phyloP scores from a whole-genome alignment of 2,797 vertebrate species.

The Melanotaenia trifasciata region DNA sequence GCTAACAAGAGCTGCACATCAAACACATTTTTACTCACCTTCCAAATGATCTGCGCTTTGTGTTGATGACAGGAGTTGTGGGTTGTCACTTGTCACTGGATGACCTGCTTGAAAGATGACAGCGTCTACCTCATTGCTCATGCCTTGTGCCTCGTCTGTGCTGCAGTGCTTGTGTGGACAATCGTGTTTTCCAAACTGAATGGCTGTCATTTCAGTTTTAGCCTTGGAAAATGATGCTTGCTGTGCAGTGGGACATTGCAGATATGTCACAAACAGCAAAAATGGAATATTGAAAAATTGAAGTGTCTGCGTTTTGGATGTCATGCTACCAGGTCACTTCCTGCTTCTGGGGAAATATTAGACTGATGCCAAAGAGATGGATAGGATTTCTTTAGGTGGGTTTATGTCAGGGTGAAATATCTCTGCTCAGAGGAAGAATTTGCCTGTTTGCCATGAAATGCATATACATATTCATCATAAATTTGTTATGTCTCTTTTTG shows the following conservation, averaged over 20 bases:
- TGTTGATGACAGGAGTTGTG: slow-evolving; percentile 51
- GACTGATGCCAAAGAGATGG: slow-evolving; percentile 33
- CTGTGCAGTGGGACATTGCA: slow-evolving; percentile 65
- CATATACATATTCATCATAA: slow-evolving; percentile 2
- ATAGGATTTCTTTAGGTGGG: slow-evolving; percentile 38
- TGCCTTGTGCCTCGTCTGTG: slow-evolving; percentile 25
- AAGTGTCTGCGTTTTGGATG: slow-evolving; percentile 48
- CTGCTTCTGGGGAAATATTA: slow-evolving; percentile 53
- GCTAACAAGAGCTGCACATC: slow-evolving; percentile 43
- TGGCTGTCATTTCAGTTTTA: slow-evolving; percentile 64
- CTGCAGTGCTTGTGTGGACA: slow-evolving; percentile 25
- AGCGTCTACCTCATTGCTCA: slow-evolving; percentile 58
- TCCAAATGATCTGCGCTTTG: slow-evolving; percentile 49
- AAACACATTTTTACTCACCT: slow-evolving; percentile 49
- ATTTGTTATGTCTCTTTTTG: slow-evolving; percentile 38
- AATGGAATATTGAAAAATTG: slow-evolving; percentile 76
- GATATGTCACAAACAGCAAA: slow-evolving; percentile 52
- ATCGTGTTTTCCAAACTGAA: slow-evolving; percentile 51
- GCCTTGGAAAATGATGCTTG: slow-evolving; percentile 51
- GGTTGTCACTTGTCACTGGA: slow-evolving; percentile 52
- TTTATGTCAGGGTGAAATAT: slow-evolving; percentile 16
- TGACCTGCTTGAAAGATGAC: slow-evolving; percentile 64
- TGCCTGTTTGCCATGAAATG: slow-evolving; percentile 38
- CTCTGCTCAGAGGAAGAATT: slow-evolving; percentile 26
- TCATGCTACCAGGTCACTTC: slow-evolving; percentile 48